Base-by-base conservation (phyloP, 2,113 vertebrate species). In the Poeciliopsis turrubarensis region DNA sequence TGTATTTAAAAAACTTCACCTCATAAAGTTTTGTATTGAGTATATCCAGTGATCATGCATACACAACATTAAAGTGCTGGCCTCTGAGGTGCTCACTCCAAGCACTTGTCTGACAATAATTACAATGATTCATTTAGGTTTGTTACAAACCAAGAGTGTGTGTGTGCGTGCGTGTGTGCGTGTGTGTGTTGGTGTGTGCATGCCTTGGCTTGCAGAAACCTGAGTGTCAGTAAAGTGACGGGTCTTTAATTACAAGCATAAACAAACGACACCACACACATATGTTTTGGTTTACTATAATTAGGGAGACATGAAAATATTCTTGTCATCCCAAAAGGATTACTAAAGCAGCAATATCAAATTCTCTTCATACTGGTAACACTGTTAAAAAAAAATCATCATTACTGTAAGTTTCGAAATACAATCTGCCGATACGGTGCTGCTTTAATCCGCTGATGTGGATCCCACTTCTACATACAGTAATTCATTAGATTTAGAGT, bases 41-140 rank as follows among this genome's bases (percentile, higher is more conserved):
- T n/a, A 15, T 47, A 75, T 65, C 34, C 19, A 17, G 37, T 78
- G 32, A 54, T 61, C 2, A 0, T 26, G 57, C 29, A 78, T 57
- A 67, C 31, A 65, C 69, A 60, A 78, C 73, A n/a, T n/a, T 34
- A 26, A 32, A 72, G 75, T 68, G 47, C 37, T 51, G 64, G 85
- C 75, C 79, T 88, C 51, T 60, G 73, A 89, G 79, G 75, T 85
- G 73, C 79, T 82, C 62, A 77, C 74, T 84, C 34, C 68, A 71
- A 86, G 84, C 80, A 75, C 31, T 75, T 8, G 62, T 77, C 89
- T 91, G 88, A 91, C 83, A 91, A 78, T 85, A 87, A 91, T 93
- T 91, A 91, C 72, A 86, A 77, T 87, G 89, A 92, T 88, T 90
- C 73, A 92, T 92, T 89, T 81, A 54, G 70, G 82, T 91, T 89